A percentile compares a stretch with the other conserved stretches of the same genome.
Evolutionary conservation across 2,113 vertebrate genomes (phyloP).

Genomic region (Ciconia stormi): DNA sequence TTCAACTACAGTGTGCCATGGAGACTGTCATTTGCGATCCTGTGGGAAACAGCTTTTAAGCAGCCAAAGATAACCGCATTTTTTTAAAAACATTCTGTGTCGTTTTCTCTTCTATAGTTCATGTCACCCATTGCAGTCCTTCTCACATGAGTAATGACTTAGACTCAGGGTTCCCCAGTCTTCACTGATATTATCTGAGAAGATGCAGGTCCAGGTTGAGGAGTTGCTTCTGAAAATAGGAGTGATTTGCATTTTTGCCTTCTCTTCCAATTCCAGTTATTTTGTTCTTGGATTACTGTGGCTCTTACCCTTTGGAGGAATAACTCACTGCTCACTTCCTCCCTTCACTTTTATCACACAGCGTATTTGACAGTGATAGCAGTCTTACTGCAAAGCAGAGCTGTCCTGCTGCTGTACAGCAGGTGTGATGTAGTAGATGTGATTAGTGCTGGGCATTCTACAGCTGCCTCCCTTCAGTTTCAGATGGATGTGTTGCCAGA

Average conservation of each 20-base stretch:
- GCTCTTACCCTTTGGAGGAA: not conserved
- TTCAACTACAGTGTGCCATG: not conserved
- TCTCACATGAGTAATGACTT: not conserved
- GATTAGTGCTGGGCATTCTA: not conserved
- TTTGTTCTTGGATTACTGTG: not conserved
- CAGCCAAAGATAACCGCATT: not conserved
- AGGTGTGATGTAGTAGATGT: not conserved
- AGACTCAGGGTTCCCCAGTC: not conserved
- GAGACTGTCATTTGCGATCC: not conserved
- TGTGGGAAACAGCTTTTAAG: not conserved
- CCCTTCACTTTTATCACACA: not conserved
- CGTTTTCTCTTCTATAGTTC: not conserved
- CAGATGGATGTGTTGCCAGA: not conserved
- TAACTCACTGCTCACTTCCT: not conserved
- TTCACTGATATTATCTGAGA: not conserved
- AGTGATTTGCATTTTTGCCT: not conserved
- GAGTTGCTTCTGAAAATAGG: not conserved
- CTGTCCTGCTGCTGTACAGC: not conserved
- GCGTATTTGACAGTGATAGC: not conserved
- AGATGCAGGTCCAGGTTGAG: not conserved
- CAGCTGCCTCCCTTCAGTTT: not conserved
- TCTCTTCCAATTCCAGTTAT: not conserved
- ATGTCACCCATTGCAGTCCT: not conserved
- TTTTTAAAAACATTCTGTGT: not conserved
- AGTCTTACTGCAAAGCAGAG: not conserved